Evolutionary conservation across 2,888 invertebrate species (phyloP).

Genomic region (Subacronicta megacephala): DNA sequence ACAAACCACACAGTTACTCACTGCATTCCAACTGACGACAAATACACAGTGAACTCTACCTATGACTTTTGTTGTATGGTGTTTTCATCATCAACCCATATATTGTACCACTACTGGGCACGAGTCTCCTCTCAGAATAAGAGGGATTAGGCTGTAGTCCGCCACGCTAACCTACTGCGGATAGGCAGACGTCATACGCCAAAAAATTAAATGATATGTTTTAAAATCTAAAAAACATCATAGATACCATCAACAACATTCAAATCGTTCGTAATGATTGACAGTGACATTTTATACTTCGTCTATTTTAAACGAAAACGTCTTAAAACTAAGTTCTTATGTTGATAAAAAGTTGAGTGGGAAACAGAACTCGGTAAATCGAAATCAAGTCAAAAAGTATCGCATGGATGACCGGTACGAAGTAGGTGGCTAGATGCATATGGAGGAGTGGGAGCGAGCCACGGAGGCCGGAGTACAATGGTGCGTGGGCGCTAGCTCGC

Average conservation of each 20-base stretch:
- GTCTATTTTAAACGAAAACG: slow-evolving; percentile 37
- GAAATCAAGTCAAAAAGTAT: slow-evolving; percentile 33
- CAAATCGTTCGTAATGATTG: slow-evolving; percentile 42
- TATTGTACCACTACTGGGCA: too few species aligned
- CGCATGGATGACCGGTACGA: slow-evolving; percentile 20
- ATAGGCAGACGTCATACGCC: too few species aligned
- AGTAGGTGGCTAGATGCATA: slow-evolving; percentile 45
- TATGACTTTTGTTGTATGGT: slow-evolving; percentile 6
- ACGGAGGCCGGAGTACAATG: slow-evolving; percentile 42
- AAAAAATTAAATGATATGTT: too few species aligned
- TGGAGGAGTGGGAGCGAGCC: slow-evolving; percentile 45
- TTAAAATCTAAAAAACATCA: slow-evolving; percentile 11
- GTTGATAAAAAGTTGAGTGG: slow-evolving; percentile 6
- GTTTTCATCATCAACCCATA: too few species aligned
- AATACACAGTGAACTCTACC: slow-evolving; percentile 1
- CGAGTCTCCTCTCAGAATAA: too few species aligned
- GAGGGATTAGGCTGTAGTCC: too few species aligned
- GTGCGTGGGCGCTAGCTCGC: slow-evolving; percentile 52
- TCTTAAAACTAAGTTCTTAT: slow-evolving; percentile 37
- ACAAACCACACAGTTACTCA: slow-evolving; percentile 49
- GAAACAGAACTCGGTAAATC: slow-evolving; percentile 7
- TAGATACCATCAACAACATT: slow-evolving; percentile 50
- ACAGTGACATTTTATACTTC: slow-evolving; percentile 50
- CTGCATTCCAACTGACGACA: slow-evolving; percentile 24
- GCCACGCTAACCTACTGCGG: too few species aligned